Conservation (phyloP, 2,797 vertebrate species). For the Lemur catta region DNA sequence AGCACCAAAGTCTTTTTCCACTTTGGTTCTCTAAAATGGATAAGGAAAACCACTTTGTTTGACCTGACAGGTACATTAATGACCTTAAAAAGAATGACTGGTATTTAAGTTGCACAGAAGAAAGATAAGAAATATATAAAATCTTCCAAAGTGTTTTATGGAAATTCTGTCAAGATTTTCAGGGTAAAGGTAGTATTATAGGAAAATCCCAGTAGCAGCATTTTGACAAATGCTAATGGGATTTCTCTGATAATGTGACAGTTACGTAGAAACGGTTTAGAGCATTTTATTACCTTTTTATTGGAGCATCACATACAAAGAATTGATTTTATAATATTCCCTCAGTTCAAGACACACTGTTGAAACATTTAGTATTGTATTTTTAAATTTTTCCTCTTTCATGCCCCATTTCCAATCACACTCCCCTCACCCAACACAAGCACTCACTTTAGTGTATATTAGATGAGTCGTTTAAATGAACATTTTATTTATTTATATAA, state of each 20-base stretch:
- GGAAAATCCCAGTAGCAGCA: background rate
- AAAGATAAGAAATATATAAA: background rate
- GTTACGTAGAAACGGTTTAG: background rate
- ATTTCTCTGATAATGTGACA: constrained; percentile 22
- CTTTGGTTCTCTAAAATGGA: background rate
- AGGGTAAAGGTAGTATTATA: background rate
- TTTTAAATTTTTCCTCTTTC: constrained; percentile 18
- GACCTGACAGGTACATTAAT: background rate
- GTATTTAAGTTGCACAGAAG: background rate
- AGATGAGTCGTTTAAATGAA: background rate
- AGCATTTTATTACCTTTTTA: background rate
- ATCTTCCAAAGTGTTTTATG: background rate
- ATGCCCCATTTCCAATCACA: background rate
- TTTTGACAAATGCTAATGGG: background rate
- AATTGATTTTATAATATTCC: background rate
- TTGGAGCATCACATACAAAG: background rate
- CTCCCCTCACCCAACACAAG: background rate
- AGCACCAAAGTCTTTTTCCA: background rate
- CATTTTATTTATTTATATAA: background rate
- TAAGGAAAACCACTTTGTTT: background rate
- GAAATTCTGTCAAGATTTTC: constrained; percentile 12
- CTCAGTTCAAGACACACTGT: background rate
- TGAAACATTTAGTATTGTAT: background rate
- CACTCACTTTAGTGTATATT: background rate
- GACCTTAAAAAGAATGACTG: constrained; percentile 12